Conservation (phyloP, 2,797 vertebrate genomes). For the Hoplostethus atlanticus region DNA sequence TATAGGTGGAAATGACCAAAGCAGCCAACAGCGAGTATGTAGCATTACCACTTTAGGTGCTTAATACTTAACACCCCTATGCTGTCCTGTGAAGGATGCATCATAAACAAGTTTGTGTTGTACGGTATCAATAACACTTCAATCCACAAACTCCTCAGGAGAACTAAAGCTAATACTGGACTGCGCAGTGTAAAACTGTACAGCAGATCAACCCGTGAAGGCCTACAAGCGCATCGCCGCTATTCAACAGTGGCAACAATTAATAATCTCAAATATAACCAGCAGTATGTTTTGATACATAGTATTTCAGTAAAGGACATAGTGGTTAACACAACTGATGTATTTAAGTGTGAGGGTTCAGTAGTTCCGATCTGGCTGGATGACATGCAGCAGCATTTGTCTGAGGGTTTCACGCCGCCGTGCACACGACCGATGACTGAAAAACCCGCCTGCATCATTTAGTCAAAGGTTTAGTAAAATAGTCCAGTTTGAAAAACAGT, state of each 20-base stretch:
- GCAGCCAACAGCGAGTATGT: background rate
- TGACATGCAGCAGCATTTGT: slow-evolving; percentile 68
- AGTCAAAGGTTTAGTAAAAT: slow-evolving; percentile 75
- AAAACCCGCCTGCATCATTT: slow-evolving; percentile 53
- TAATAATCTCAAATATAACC: slow-evolving; percentile 47
- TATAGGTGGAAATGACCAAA: background rate
- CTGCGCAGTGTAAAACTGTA: slow-evolving; percentile 13
- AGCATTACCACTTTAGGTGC: background rate
- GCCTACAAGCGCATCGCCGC: background rate
- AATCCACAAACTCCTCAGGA: background rate
- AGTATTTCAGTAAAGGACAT: slow-evolving; percentile 32
- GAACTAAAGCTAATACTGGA: slow-evolving; percentile 1
- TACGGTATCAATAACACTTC: background rate
- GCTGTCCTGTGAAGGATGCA: background rate
- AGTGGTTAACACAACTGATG: slow-evolving; percentile 54
- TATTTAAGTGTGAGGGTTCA: slow-evolving; percentile 62
- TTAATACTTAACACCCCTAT: background rate
- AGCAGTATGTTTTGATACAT: slow-evolving; percentile 22
- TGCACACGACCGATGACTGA: slow-evolving; percentile 49
- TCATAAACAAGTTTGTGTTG: background rate
- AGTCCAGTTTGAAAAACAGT: slow-evolving; percentile 73
- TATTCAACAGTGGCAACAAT: slow-evolving; percentile 47
- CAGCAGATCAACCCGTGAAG: background rate
- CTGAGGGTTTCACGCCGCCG: slow-evolving; percentile 40
- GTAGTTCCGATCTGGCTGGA: slow-evolving; percentile 50